phyloP scores from a whole-genome alignment of 37 sponge, comb jelly and placozoan genomes.

The Oopsacas minuta region DNA sequence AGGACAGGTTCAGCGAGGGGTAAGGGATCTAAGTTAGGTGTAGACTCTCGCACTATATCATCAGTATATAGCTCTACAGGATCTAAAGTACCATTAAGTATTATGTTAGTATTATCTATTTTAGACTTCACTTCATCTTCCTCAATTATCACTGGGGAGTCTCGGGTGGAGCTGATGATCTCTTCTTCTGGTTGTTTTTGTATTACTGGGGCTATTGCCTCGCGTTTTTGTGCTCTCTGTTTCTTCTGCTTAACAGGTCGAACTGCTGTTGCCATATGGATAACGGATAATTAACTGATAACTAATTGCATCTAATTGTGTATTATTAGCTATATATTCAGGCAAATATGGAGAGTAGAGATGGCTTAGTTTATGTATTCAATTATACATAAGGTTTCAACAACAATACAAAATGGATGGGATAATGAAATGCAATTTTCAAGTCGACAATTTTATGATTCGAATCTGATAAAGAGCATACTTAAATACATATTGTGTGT shows the following conservation, averaged over 20 bases:
- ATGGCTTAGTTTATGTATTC: too few species aligned
- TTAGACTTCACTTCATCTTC: background rate
- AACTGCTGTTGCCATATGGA: slow-evolving; percentile 6
- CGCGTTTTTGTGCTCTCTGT: background rate
- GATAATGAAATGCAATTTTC: too few species aligned
- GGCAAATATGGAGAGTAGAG: too few species aligned
- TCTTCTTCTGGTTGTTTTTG: background rate
- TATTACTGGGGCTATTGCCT: background rate
- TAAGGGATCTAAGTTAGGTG: too few species aligned
- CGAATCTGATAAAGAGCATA: too few species aligned
- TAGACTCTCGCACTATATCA: background rate
- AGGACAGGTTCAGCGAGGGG: background rate
- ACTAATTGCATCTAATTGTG: background rate
- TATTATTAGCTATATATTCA: too few species aligned
- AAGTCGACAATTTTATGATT: too few species aligned
- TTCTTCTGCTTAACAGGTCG: background rate
- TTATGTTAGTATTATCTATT: background rate
- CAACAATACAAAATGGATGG: too few species aligned
- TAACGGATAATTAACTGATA: background rate
- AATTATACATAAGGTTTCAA: too few species aligned
- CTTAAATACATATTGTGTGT: too few species aligned
- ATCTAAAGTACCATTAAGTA: background rate
- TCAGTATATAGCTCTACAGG: background rate
- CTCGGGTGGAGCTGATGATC: too few species aligned
- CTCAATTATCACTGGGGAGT: background rate